These are phyloP conservation scores for Rhagophthalmus giganteus DNA, from an alignment of 2,888 invertebrate species.

Conservation along the genomic window DNA sequence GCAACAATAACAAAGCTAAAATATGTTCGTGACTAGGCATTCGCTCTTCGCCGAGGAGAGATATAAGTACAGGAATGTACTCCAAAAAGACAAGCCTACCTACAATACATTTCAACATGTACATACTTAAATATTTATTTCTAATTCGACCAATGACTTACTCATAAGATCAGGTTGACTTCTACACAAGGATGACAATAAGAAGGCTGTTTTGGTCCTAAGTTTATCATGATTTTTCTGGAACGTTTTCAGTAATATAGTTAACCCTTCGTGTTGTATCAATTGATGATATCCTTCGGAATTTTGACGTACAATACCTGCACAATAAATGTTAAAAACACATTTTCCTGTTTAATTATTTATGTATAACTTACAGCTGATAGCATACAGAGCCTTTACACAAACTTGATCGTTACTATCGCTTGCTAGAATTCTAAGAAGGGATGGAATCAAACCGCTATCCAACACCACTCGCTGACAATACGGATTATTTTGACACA, in stretches of 20 bases:
- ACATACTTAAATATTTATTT: too few species aligned
- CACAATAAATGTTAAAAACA: conserved; percentile 25
- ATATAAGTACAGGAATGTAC: conserved; percentile 44
- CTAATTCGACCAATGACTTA: too few species aligned
- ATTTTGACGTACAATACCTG: conserved; percentile 69
- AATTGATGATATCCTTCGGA: conserved; percentile 65
- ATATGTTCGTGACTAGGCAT: conserved; percentile 58
- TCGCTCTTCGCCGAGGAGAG: conserved; percentile 41
- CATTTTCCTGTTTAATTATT: background rate
- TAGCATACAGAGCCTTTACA: conserved; percentile 73
- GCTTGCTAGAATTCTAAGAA: conserved; percentile 63
- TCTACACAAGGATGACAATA: conserved; percentile 65
- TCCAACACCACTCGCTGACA: conserved; percentile 75
- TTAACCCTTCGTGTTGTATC: conserved; percentile 67
- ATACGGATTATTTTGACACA: conserved; percentile 84
- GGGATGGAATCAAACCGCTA: conserved; percentile 64
- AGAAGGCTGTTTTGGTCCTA: conserved; percentile 73
- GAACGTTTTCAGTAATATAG: conserved; percentile 64
- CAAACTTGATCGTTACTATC: conserved; percentile 62
- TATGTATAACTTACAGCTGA: conserved; percentile 68
- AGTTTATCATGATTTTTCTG: conserved; percentile 62
- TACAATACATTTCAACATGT: too few species aligned
- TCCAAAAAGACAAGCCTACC: conserved; percentile 44
- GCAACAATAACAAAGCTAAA: conserved; percentile 54
- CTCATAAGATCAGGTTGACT: conserved; percentile 62